Evolutionary conservation across 2,113 vertebrate species (phyloP), one percentile per base, ranked within the genome.

Genomic region (Tyrannus savana): DNA sequence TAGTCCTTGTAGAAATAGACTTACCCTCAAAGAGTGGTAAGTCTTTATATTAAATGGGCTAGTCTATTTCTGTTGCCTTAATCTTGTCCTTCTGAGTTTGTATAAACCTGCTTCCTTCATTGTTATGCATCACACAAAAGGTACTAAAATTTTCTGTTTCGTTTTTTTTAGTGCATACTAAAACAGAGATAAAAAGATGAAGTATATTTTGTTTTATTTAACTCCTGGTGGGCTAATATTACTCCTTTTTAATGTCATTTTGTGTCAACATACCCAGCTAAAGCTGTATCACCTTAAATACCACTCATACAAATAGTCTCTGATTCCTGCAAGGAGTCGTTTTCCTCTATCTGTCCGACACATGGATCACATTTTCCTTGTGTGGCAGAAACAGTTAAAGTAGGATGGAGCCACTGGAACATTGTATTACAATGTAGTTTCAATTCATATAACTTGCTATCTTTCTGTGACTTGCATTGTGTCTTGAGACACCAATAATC

Each of bases 301-400:
- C 83, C 91, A 91, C 81, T 41, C 64, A 75, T 83, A 84, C 85
- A 97, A 91, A 93, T 78, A 94, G 74, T 76, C 50, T 93, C 84
- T 90, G 71, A 82, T 97, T 94, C 97, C 91, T 95, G 83, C 27
- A 60, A 97, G 79, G 63, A 82, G 84, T 82, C 69, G 19, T 97
- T 97, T 96, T 86, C 75, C 59, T 95, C 78, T 85, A 44, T 87
- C 86, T 93, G 39, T 92, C 83, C 91, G 96, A 76, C 96, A 97
- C 96, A 97, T 95, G 73, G 92, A 90, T 97, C 82, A 44, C 52
- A 90, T 94, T 96, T 95, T 95, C 82, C 73, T 93, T 90, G 41
- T 84, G 37, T 3, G 62, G 53, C 78, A 95, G 96, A 95, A 91
- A 63, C 85, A 84, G 84, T 68, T 91, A 67, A 95, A 96, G 60